Percentiles rank a stretch among this genome's conserved stretches.
Conservation (phyloP, 2,888 invertebrate species). For the Diaperis boleti region DNA sequence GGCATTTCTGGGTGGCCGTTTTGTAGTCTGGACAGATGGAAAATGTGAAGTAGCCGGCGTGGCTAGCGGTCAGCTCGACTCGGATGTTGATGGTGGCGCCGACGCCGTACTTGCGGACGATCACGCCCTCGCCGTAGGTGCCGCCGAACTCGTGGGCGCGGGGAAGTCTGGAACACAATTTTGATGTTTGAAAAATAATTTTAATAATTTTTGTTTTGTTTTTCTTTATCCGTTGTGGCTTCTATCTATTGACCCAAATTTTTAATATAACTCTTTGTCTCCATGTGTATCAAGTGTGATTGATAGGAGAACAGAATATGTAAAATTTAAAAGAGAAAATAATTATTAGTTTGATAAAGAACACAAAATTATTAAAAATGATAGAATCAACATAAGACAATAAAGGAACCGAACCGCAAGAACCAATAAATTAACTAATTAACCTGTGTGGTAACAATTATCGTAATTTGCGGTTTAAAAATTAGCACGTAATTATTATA, state of each 20-base stretch:
- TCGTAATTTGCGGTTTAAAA: background rate
- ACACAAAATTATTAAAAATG: no score
- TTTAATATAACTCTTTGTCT: no score
- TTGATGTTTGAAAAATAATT: no score
- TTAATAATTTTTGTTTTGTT: no score
- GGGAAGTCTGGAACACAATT: conserved; percentile 70
- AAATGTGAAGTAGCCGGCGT: conserved; percentile 89
- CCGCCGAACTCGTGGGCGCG: conserved; percentile 88
- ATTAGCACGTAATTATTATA: background rate
- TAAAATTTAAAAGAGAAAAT: no score
- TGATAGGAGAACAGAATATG: no score
- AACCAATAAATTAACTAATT: background rate
- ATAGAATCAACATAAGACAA: no score
- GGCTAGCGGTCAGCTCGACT: conserved; percentile 89
- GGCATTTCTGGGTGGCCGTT: conserved; percentile 80
- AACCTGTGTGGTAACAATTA: background rate
- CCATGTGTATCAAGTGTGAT: no score
- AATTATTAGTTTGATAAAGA: no score
- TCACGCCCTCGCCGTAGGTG: conserved; percentile 83
- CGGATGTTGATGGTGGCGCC: conserved; percentile 78
- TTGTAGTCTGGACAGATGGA: conserved; percentile 81
- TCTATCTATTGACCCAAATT: no score
- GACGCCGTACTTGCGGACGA: conserved; percentile 82
- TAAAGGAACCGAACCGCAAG: background rate
- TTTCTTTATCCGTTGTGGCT: no score